Conservation (phyloP, 2,888 invertebrate species). For the Yponomeuta cagnagella region DNA sequence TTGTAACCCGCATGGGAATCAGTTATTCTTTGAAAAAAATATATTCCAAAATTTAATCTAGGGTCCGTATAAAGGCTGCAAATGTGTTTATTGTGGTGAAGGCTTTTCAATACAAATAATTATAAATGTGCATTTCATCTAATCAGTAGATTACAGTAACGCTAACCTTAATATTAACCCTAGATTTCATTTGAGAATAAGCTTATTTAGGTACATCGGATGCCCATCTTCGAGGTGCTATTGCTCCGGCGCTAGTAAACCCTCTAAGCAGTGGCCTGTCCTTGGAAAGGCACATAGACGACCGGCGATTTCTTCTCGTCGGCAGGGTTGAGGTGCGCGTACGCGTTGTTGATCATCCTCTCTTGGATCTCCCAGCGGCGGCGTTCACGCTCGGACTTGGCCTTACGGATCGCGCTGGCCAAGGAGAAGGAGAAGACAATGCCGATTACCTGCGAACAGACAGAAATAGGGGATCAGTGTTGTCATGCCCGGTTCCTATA, state of each 20-base stretch:
- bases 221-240: background rate
- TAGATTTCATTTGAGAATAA: no score
- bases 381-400: constrained; percentile 83
- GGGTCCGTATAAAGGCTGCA: no score
- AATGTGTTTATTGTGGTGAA: no score
- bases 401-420: constrained; percentile 87
- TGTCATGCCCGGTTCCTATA: no score
- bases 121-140: no score
- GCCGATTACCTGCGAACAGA: constrained; percentile 82
- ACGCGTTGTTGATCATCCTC: constrained; percentile 71
- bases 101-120: no score
- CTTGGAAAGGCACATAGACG: constrained; percentile 69
- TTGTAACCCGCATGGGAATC: no score
- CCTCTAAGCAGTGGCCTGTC: constrained; percentile 50
- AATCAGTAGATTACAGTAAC: no score
- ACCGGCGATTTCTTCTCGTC: constrained; percentile 56
- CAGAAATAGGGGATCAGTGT: background rate
- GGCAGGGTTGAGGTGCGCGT: constrained; percentile 59
- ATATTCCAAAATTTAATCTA: no score
- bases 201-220: background rate
- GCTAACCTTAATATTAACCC: no score
- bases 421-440: constrained; percentile 92
- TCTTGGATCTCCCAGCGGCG: constrained; percentile 82
- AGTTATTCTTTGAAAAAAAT: no score
- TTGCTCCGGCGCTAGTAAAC: background rate